Base-by-base conservation (phyloP, 1,140 invertebrate genomes). In the Aphelinus certus region DNA sequence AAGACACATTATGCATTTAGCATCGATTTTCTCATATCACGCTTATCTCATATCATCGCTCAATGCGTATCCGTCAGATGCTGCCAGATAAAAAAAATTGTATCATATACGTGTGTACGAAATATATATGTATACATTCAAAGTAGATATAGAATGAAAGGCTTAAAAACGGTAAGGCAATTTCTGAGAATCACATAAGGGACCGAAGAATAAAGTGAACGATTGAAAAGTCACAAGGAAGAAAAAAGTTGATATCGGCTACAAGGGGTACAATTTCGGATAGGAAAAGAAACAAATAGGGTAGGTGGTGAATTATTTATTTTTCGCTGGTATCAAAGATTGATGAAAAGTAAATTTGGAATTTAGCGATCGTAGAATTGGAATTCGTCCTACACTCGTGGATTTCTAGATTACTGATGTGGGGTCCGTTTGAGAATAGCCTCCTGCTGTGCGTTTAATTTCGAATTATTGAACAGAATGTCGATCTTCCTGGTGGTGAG, bases 31-130 rank as follows among this genome's bases (percentile, higher is more conserved):
- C 46, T 81, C 81, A 83, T 82, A 83, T 83, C 82, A 82, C 71
- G 82, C 82, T 82, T 83, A 77, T 80, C 58, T 83, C 81, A 81
- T 83, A 83, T 83, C 82, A 79, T 83, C 76, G 80, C 76, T 81
- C 73, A 75, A 76, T 62, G 79, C 81, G 73, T 82, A 79, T 79
- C 67, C 65, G 68, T 76, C 76, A 73, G 79, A 64, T 81, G 75
- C 70, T 77, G 74, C 77, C 69, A 76, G 75, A 78, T 63, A 81
- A 78, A 75, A 78, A 73, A 76, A 67, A 69, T 78, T 82, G 81
- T 81, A 81, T 79, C n/a, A 82, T 82, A 83, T 62, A 61, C 73
- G 60, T 75, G 67, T 79, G 74, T 82, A 82, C 72, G 75, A 79
- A 81, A 80, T 73, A 77, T 82, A 81, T 46, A 71, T 58, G 55